A percentile compares a stretch with the other conserved stretches of the same genome.
Conservation (phyloP, 2,113 vertebrate genomes). For the Sinosuthora webbiana region DNA sequence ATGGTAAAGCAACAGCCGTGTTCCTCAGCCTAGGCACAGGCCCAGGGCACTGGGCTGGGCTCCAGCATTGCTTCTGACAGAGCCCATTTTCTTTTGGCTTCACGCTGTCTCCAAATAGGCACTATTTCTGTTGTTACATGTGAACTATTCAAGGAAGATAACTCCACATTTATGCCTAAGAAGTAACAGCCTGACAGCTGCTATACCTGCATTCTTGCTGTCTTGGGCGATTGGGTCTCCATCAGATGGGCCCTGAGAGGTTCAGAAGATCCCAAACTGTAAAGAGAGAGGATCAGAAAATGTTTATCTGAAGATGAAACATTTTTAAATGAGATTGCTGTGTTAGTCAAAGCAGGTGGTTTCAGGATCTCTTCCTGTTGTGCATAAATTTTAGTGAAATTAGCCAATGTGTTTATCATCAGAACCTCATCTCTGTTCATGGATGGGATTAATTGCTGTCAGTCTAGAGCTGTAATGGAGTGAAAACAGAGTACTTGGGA, state of each 20-base stretch:
- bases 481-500: background rate
- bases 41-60: background rate
- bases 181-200: background rate
- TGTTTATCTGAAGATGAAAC: background rate
- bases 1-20: background rate
- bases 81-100: background rate
- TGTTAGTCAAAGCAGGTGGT: background rate
- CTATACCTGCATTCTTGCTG: no score
- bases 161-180: background rate
- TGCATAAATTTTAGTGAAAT: background rate
- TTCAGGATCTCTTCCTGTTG: background rate
- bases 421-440: background rate
- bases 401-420: background rate
- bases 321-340: background rate
- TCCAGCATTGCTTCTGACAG: background rate
- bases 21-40: background rate
- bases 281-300: background rate
- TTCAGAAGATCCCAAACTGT: background rate
- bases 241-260: background rate
- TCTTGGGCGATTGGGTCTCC: background rate
- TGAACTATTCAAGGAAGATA: background rate
- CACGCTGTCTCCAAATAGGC: background rate
- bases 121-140: background rate
- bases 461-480: background rate
- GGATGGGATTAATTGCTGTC: background rate